Conservation (phyloP, 2,797 vertebrate genomes). For the Glyptemys insculpta region DNA sequence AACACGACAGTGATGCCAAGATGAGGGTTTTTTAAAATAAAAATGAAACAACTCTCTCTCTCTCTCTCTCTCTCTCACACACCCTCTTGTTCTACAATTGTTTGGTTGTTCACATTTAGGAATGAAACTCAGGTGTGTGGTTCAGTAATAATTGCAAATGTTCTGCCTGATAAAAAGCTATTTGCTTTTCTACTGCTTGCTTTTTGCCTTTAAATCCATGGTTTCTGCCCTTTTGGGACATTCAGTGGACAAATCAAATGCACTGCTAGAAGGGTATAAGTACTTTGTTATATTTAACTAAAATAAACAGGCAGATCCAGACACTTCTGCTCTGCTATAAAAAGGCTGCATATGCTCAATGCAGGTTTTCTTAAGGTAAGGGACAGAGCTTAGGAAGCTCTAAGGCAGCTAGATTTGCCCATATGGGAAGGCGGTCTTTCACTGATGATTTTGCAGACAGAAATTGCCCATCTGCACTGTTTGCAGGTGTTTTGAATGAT, state of each 20-base stretch:
- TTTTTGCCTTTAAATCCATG: background rate
- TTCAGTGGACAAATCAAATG: constrained; percentile 63
- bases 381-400: constrained; percentile 84
- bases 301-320: constrained; percentile 85
- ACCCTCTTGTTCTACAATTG: background rate
- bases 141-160: constrained; percentile 68
- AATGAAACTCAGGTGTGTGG: constrained; percentile 52
- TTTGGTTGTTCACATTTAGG: constrained; percentile 6
- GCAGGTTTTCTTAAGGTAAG: constrained; percentile 89
- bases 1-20: background rate
- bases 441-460: constrained; percentile 91
- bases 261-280: constrained; percentile 67
- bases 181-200: constrained; percentile 48
- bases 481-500: constrained; percentile 99
- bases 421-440: constrained; percentile 95
- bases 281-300: constrained; percentile 81
- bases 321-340: constrained; percentile 86
- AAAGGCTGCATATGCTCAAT: constrained; percentile 87
- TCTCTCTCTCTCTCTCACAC: background rate
- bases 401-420: constrained; percentile 88
- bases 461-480: constrained; percentile 97
- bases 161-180: constrained; percentile 47
- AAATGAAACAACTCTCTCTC: background rate
- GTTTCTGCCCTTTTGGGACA: constrained; percentile 60
- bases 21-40: background rate